A percentile compares a stretch with the other conserved stretches of the same genome.
phyloP scores from a whole-genome alignment of 2,888 invertebrate genomes.

The Glaucopsyche alexis region DNA sequence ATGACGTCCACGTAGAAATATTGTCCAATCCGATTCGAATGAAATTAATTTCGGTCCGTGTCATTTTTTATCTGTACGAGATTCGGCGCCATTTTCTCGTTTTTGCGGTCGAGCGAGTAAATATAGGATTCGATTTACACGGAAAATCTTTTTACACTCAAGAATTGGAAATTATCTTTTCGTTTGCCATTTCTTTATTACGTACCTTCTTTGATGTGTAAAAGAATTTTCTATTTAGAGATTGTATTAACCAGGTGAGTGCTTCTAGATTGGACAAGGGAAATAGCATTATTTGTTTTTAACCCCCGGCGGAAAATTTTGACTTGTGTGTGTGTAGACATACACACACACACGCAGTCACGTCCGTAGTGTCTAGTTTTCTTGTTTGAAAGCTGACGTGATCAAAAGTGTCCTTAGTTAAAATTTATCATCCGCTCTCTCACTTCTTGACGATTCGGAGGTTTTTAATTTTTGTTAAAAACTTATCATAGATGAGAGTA shows the following conservation, averaged over 20 bases:
- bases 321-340: too few relatives aligned
- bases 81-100: conserved; percentile 18
- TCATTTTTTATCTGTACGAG: conserved; percentile 23
- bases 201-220: not conserved
- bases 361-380: too few relatives aligned
- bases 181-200: not conserved
- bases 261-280: not conserved
- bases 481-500: too few relatives aligned
- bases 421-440: too few relatives aligned
- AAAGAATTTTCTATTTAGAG: not conserved
- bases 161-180: conserved; percentile 21
- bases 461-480: too few relatives aligned
- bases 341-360: too few relatives aligned
- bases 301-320: too few relatives aligned
- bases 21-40: conserved; percentile 12
- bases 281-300: not conserved
- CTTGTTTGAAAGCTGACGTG: too few relatives aligned
- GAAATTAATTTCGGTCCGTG: conserved; percentile 21
- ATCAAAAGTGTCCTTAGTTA: too few relatives aligned
- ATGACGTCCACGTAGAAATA: conserved; percentile 18
- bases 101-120: conserved; percentile 14
- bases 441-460: too few relatives aligned
- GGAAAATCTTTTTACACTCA: conserved; percentile 19
- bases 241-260: not conserved
- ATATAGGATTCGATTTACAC: conserved; percentile 23